Conservation (phyloP, 2,113 vertebrate species). For the Prunella fulvescens region DNA sequence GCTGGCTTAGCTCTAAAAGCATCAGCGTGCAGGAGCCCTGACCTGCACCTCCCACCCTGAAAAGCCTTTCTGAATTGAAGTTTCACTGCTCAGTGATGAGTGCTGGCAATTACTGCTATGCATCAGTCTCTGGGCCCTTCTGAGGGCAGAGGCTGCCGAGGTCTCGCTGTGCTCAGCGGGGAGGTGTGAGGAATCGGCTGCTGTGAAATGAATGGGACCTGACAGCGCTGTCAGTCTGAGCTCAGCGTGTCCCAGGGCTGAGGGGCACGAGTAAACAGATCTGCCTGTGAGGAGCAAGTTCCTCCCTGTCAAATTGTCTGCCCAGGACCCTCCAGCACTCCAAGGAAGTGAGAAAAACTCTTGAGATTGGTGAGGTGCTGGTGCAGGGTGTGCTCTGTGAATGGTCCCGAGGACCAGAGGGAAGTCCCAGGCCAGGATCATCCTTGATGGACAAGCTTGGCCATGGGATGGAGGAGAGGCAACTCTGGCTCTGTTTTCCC, state of each 20-base stretch:
- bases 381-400: neutral
- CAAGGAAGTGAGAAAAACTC: neutral
- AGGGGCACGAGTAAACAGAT: neutral
- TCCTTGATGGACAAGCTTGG: neutral
- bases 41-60: constrained; percentile 8
- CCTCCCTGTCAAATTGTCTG: neutral
- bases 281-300: neutral
- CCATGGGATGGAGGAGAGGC: neutral
- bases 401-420: neutral
- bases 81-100: neutral
- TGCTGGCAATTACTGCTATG: neutral
- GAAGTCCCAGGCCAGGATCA: neutral
- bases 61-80: neutral
- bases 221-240: neutral
- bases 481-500: neutral
- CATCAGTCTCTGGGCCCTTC: neutral
- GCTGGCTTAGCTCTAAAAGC: neutral
- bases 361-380: neutral
- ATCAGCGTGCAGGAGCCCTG: neutral
- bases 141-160: neutral
- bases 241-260: neutral
- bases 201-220: neutral
- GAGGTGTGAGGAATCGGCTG: neutral
- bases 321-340: neutral
- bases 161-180: neutral